phyloP scores from a whole-genome alignment of 2,797 vertebrate genomes.

The Pangasius djambal region DNA sequence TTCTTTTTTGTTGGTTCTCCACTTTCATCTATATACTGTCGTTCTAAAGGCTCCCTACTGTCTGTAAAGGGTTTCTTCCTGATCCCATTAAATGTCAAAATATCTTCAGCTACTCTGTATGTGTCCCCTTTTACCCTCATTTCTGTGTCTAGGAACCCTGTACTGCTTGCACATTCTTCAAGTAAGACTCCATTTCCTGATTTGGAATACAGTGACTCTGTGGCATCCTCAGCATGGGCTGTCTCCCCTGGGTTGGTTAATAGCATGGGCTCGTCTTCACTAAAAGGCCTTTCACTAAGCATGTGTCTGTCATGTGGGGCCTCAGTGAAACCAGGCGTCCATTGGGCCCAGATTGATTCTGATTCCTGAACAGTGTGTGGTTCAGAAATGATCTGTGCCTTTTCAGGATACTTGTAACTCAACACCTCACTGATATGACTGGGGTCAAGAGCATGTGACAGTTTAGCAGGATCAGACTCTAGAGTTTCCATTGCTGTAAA shows the following conservation, averaged over 20 bases:
- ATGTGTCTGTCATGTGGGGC: conserved; percentile 1
- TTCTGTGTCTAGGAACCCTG: conserved; percentile 63
- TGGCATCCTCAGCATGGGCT: conserved; percentile 63
- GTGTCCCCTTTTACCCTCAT: conserved; percentile 66
- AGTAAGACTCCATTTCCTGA: conserved; percentile 67
- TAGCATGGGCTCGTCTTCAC: background rate
- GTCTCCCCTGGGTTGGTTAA: conserved; percentile 49
- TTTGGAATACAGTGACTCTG: conserved; percentile 66
- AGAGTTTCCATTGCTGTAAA: conserved; percentile 7
- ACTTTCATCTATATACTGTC: conserved; percentile 60
- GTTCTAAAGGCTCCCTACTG: conserved; percentile 59
- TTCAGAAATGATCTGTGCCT: conserved; percentile 64
- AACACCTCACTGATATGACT: background rate
- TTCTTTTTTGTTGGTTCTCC: conserved; percentile 58
- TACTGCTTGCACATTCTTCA: conserved; percentile 62
- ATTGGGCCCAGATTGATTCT: conserved; percentile 49
- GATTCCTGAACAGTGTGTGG: conserved; percentile 62
- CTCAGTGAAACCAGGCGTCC: conserved; percentile 57
- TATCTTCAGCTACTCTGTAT: conserved; percentile 64
- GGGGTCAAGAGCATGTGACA: background rate
- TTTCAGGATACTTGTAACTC: conserved; percentile 58
- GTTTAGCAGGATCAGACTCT: conserved; percentile 10
- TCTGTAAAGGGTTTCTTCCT: conserved; percentile 59
- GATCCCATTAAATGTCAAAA: conserved; percentile 74
- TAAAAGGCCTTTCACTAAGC: background rate